Evolutionary conservation across 2,113 vertebrate genomes (phyloP).

Genomic region (Eurypyga helias): DNA sequence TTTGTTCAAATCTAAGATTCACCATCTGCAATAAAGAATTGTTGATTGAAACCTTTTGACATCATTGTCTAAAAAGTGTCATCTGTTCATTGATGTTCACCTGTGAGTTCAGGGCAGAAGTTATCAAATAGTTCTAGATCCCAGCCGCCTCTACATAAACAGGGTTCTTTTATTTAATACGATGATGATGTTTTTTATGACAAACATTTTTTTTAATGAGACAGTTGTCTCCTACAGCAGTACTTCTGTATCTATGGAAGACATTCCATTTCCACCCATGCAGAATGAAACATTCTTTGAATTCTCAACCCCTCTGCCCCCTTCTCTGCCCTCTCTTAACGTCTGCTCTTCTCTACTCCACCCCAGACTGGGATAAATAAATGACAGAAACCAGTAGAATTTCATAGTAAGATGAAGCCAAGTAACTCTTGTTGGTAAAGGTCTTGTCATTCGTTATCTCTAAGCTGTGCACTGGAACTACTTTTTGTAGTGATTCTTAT

Average conservation of each 20-base stretch:
- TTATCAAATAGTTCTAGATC: no score
- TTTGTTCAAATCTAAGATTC: no score
- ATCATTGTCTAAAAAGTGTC: no score
- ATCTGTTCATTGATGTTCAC: no score
- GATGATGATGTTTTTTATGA: not conserved
- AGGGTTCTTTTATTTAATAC: no score
- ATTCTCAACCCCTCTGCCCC: not conserved
- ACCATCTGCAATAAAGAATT: no score
- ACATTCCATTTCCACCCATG: not conserved
- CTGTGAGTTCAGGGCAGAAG: no score
- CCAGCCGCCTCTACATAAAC: no score
- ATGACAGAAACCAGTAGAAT: not conserved
- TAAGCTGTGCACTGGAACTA: not conserved
- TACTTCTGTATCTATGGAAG: not conserved
- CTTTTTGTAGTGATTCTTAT: not conserved
- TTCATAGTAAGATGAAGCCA: not conserved
- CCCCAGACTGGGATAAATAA: not conserved
- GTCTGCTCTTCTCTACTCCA: not conserved
- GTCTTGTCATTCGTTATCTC: not conserved
- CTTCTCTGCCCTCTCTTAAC: not conserved
- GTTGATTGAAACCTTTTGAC: no score
- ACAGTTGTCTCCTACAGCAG: not conserved
- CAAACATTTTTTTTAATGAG: not conserved
- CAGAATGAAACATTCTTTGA: not conserved
- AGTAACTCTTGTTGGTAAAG: not conserved